These are phyloP conservation scores for Yponomeuta cagnagella DNA, from an alignment of 2,888 invertebrate species.

Conservation along the genomic window DNA sequence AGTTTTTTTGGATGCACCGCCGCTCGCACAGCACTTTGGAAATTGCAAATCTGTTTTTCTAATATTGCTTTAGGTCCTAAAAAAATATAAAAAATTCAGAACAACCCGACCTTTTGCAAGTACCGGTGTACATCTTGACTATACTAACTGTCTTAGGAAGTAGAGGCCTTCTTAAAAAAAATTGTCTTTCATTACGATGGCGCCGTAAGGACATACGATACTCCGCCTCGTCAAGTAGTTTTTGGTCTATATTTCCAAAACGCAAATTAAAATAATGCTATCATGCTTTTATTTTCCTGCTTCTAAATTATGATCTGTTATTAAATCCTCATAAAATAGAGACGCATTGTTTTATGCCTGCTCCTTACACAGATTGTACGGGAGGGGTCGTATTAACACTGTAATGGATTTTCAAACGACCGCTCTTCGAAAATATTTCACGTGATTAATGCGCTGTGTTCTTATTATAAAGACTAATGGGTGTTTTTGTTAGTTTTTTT, in stretches of 20 bases:
- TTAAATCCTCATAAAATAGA: constrained; percentile 50
- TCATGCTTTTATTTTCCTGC: constrained; percentile 10
- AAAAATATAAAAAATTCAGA: too few relatives aligned
- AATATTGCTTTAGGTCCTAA: too few relatives aligned
- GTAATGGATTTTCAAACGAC: constrained; percentile 44
- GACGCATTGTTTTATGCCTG: constrained; percentile 60
- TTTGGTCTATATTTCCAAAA: constrained; percentile 5
- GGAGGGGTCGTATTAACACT: constrained; percentile 42
- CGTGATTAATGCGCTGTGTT: constrained; percentile 28
- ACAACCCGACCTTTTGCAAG: too few relatives aligned
- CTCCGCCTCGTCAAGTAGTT: too few relatives aligned
- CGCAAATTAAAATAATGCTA: constrained; percentile 13
- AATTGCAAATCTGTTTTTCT: too few relatives aligned
- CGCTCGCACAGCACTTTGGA: too few relatives aligned
- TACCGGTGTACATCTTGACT: too few relatives aligned
- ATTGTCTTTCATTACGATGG: too few relatives aligned
- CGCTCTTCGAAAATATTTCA: constrained; percentile 27
- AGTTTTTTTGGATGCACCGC: too few relatives aligned
- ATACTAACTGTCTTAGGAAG: too few relatives aligned
- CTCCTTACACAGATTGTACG: constrained; percentile 64
- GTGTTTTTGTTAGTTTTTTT: constrained; percentile 29
- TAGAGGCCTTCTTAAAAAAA: too few relatives aligned
- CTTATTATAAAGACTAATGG: neutral
- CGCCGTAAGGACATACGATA: too few relatives aligned
- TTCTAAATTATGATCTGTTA: constrained; percentile 24